phyloP scores from a whole-genome alignment of 1,140 invertebrate species.

The Oryzaephilus surinamensis region DNA sequence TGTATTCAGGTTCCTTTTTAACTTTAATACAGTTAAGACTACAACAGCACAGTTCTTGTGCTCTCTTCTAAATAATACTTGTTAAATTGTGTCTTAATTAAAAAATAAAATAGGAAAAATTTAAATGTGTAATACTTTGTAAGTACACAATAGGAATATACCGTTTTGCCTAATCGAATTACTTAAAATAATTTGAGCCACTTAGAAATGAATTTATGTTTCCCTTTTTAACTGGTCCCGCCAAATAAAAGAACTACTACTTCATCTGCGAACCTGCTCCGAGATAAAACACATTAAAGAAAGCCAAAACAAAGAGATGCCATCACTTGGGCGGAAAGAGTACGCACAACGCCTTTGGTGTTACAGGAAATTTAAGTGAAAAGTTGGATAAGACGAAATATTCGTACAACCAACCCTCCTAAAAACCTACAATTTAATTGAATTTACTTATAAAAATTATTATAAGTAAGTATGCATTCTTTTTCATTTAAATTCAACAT shows the following conservation, averaged over 20 bases:
- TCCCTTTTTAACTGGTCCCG: conserved; percentile 18
- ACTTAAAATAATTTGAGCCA: conserved; percentile 22
- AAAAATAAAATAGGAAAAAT: conserved; percentile 7
- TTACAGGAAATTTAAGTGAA: conserved; percentile 24
- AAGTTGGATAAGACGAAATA: conserved; percentile 20
- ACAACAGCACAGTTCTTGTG: conserved; percentile 19
- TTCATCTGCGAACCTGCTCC: conserved; percentile 10
- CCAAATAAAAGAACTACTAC: conserved; percentile 17
- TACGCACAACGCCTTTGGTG: conserved; percentile 13
- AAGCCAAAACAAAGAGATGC: conserved; percentile 24
- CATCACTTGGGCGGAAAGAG: conserved; percentile 21
- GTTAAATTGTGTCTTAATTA: conserved; percentile 24
- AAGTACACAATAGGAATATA: not conserved
- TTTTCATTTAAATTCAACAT: no score
- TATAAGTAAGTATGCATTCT: no score
- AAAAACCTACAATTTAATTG: no score
- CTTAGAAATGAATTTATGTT: conserved; percentile 25
- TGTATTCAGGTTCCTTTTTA: conserved; percentile 28
- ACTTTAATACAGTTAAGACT: conserved; percentile 27
- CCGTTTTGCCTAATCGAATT: conserved; percentile 2
- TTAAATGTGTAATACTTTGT: not conserved
- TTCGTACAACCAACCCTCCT: no score
- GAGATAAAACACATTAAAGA: conserved; percentile 24
- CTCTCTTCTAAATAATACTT: conserved; percentile 21
- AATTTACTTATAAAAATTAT: no score